These are phyloP conservation scores for Urocynchramus pylzowi DNA, from an alignment of 2,113 vertebrate species.

Conservation along the genomic window DNA sequence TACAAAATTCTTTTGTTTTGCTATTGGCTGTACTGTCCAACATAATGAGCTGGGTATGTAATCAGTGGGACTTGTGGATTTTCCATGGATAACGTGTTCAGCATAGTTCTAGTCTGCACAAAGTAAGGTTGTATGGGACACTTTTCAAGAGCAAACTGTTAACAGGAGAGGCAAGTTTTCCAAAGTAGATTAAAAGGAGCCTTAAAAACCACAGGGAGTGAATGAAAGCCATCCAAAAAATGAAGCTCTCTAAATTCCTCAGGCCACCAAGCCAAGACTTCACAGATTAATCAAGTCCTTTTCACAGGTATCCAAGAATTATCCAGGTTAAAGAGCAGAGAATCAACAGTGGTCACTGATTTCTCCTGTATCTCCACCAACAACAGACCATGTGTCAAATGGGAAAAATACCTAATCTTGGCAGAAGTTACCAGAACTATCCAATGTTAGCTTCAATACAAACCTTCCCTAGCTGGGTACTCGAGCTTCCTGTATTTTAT, in stretches of 20 bases:
- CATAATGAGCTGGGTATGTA: neutral
- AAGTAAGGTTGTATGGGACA: neutral
- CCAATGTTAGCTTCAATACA: neutral
- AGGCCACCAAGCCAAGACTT: neutral
- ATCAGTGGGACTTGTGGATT: neutral
- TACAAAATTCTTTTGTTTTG: neutral
- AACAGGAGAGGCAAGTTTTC: neutral
- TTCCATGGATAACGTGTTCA: neutral
- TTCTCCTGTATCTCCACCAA: neutral
- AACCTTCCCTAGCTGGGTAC: neutral
- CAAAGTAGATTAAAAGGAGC: neutral
- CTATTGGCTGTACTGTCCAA: neutral
- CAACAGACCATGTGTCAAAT: accelerated
- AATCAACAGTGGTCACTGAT: neutral
- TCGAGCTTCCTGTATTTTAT: neutral
- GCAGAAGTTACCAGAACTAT: neutral
- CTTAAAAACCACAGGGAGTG: neutral
- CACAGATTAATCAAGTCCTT: neutral
- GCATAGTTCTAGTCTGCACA: neutral
- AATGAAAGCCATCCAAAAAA: neutral
- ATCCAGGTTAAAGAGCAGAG: neutral
- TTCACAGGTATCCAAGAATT: neutral
- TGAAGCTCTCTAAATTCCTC: neutral
- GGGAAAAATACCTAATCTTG: neutral
- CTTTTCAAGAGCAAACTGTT: neutral